Evolutionary conservation across 2,113 vertebrate species (phyloP), one percentile per base, ranked within the genome.

Genomic region (Malaclemys terrapin): DNA sequence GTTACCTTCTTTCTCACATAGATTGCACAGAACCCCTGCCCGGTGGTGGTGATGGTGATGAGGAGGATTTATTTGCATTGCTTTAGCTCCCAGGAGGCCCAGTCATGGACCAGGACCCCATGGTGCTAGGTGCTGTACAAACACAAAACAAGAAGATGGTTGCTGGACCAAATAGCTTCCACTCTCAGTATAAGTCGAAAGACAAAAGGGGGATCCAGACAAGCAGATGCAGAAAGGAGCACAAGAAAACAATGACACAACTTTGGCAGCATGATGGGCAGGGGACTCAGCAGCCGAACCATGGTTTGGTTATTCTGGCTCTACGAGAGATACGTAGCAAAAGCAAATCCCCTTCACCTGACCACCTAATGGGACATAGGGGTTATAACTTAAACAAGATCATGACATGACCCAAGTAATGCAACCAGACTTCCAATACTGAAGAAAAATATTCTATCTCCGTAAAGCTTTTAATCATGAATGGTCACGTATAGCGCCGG

Each of bases 401-500:
- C 10, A 5, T 47, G 50, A 76, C 8, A 38, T 5, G 54, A 82
- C 31, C 24, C 31, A 65, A 85, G 52, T 47, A 81, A 92, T 5
- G 65, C 31, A 89, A 54, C 13, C 9, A 65, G 54, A 89, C 25
- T 89, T 89, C 47, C 92, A 92, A 59, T 29, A n/a, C 12, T 9
- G 12, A 75, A n/a, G 16, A 5, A 82, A 47, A 78, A 29, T 10
- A 47, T 50, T 88, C 89, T 80, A 87, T 69, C 80, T 31, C 85
- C 59, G 10, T 56, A 92, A 95, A 91, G 84, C 79, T 93, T 88
- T 89, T 92, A 84, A 92, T 95, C 53, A 86, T 52, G 80, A 83
- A 50, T 4, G 57, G 92, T 57, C 92, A 83, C 6, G 4, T 91
- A 93, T 49, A 96, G 53, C 50, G 75, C 38, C 5, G 75, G 92